These are phyloP conservation scores for Guaruba guarouba DNA, from an alignment of 2,113 vertebrate genomes.

Conservation along the genomic window DNA sequence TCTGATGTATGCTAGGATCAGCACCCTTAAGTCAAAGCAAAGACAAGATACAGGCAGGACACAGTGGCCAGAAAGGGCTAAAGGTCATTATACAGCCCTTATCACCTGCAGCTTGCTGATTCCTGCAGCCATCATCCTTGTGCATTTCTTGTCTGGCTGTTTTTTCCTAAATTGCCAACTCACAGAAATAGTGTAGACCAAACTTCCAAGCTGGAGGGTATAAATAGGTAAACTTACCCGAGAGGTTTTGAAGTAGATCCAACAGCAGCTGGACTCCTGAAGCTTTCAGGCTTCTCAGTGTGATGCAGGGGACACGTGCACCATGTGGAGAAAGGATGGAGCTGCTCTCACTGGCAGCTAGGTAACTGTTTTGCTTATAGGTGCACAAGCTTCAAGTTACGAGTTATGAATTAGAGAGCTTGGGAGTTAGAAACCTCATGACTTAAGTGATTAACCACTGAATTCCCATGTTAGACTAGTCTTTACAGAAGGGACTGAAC, in stretches of 20 bases:
- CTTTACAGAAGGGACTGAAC: not conserved
- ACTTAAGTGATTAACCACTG: not conserved
- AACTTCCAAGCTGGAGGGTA: not conserved
- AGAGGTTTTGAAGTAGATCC: not conserved
- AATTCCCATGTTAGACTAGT: not conserved
- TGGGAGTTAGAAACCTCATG: not conserved
- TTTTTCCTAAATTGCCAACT: not conserved
- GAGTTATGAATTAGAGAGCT: not conserved
- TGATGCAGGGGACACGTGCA: not conserved
- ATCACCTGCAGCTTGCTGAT: not conserved
- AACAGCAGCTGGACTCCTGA: not conserved
- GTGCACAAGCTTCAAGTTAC: accelerated
- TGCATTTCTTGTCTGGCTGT: not conserved
- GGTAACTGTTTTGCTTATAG: not conserved
- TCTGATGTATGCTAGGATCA: not conserved
- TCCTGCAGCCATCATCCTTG: not conserved
- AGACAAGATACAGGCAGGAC: accelerated
- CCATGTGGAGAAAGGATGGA: not conserved
- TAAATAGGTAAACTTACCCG: not conserved
- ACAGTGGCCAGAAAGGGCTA: not conserved
- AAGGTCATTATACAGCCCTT: not conserved
- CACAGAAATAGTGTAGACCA: not conserved
- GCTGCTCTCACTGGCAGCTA: not conserved
- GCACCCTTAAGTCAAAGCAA: not conserved
- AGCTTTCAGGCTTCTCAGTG: not conserved